A percentile compares a stretch with the other conserved stretches of the same genome.
Evolutionary conservation across 2,888 invertebrate species (phyloP).

Genomic region (Caenorhabditis panamensis): DNA sequence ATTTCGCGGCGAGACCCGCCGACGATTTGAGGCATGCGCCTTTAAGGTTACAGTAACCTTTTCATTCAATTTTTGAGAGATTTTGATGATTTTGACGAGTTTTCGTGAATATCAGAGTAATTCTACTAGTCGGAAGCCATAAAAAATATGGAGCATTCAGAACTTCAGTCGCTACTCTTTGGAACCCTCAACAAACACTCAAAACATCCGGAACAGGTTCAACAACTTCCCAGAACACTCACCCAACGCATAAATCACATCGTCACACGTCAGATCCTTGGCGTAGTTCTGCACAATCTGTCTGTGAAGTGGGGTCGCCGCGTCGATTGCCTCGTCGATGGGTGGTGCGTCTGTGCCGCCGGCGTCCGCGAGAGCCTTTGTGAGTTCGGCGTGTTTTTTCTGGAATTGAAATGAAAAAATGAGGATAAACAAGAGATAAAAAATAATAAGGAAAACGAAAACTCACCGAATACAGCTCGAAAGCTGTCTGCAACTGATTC

Average conservation of each 20-base stretch:
- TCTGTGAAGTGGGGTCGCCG: conserved; percentile 68
- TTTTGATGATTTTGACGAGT: too few species aligned
- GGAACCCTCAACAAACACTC: too few species aligned
- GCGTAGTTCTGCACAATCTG: conserved; percentile 77
- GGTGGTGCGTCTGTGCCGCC: conserved; percentile 86
- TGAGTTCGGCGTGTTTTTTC: conserved; percentile 91
- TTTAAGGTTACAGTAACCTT: too few species aligned
- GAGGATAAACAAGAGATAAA: too few species aligned
- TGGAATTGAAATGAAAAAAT: conserved; percentile 80
- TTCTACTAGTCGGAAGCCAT: too few species aligned
- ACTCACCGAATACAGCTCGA: conserved; percentile 66
- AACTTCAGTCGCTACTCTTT: too few species aligned
- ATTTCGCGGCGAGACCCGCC: too few species aligned
- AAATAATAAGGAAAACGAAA: too few species aligned
- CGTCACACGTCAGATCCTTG: conserved; percentile 97
- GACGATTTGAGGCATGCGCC: too few species aligned
- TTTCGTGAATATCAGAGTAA: too few species aligned
- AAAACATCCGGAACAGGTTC: too few species aligned
- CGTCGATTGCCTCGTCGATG: conserved; percentile 84
- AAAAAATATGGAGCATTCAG: conserved; percentile 2
- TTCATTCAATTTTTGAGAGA: too few species aligned
- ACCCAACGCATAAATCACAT: conserved; percentile 97
- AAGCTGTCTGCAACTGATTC: conserved; percentile 64
- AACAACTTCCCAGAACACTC: conserved; percentile 84
- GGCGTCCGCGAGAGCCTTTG: conserved; percentile 86